These are phyloP conservation scores for Leucoraja erinaceus DNA, from an alignment of 2,113 vertebrate species.

Conservation along the genomic window DNA sequence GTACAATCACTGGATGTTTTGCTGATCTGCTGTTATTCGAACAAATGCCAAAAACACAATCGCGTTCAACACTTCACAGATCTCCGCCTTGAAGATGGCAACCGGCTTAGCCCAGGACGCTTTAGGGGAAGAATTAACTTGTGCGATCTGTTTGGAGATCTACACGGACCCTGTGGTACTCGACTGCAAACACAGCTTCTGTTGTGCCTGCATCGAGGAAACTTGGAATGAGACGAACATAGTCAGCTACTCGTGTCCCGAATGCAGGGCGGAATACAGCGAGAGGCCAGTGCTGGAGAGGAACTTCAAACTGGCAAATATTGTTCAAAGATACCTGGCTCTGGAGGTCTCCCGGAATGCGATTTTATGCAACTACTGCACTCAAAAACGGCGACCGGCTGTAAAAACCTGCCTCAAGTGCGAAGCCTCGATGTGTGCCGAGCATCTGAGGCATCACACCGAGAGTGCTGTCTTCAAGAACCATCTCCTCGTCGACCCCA, in stretches of 20 bases:
- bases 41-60: not conserved
- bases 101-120: constrained; percentile 11
- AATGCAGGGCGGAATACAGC: constrained; percentile 41
- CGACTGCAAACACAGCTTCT: constrained; percentile 36
- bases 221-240: not conserved
- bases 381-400: constrained; percentile 47
- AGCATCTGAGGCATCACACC: constrained; percentile 61
- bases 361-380: constrained; percentile 61
- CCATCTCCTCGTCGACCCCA: constrained; percentile 60
- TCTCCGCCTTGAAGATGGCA: constrained; percentile 2
- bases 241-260: constrained; percentile 40
- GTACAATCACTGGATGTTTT: constrained; percentile 3
- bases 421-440: constrained; percentile 64
- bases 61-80: not conserved
- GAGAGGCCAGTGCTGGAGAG: constrained; percentile 33
- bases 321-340: constrained; percentile 33
- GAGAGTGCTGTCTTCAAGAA: constrained; percentile 60
- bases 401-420: constrained; percentile 69
- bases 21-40: not conserved
- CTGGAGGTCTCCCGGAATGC: constrained; percentile 26
- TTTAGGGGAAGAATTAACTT: constrained; percentile 32
- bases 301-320: constrained; percentile 42
- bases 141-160: constrained; percentile 28
- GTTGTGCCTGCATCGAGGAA: constrained; percentile 15
- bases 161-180: constrained; percentile 36